Percentiles rank a stretch among this genome's conserved stretches.
phyloP scores from a whole-genome alignment of 2,797 vertebrate genomes.

The Scleropages formosus region DNA sequence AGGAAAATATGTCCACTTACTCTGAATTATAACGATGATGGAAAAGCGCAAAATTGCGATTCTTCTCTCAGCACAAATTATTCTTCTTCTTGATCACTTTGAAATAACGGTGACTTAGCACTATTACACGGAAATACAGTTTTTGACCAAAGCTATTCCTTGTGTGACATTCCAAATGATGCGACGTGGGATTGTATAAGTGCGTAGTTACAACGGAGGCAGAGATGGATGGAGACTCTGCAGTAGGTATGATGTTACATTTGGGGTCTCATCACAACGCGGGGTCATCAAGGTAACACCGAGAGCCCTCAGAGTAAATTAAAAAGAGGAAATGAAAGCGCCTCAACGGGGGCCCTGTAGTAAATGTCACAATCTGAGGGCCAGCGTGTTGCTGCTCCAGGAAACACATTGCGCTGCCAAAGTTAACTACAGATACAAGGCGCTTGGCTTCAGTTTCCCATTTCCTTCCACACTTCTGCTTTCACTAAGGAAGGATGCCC shows the following conservation, averaged over 20 bases:
- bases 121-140: no score
- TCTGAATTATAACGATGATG: slow-evolving; percentile 16
- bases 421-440: slow-evolving; percentile 7
- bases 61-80: neutral
- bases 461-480: slow-evolving; percentile 21
- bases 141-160: no score
- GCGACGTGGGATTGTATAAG: no score
- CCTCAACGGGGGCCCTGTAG: slow-evolving; percentile 4
- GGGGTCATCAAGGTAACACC: neutral
- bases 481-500: slow-evolving; percentile 20
- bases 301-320: neutral
- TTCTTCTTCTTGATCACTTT: slow-evolving; percentile 17
- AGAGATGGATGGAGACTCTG: neutral
- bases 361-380: neutral
- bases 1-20: slow-evolving; percentile 31
- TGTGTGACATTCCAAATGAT: no score
- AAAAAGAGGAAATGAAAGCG: slow-evolving; percentile 19
- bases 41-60: neutral
- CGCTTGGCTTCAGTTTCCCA: slow-evolving; percentile 16
- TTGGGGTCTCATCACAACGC: neutral
- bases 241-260: neutral
- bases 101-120: neutral
- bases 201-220: no score
- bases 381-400: slow-evolving; percentile 7
- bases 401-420: slow-evolving; percentile 23